Conservation (phyloP, 2,888 invertebrate genomes). For the Nesidiocoris tenuis region DNA sequence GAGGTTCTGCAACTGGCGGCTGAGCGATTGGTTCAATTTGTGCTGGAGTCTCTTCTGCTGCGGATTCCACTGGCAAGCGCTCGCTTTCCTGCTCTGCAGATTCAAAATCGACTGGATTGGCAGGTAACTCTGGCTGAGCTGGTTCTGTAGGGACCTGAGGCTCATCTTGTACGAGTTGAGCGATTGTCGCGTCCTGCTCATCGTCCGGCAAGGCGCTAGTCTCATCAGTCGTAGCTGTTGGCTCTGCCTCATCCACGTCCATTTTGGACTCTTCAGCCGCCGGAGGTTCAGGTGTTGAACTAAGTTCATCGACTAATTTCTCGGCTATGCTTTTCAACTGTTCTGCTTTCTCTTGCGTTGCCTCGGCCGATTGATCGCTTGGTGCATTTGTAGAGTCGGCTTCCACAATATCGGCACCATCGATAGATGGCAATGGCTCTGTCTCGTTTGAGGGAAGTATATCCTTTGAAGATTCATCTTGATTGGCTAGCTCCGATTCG, state of each 20-base stretch:
- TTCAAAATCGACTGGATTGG: background rate
- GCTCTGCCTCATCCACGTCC: background rate
- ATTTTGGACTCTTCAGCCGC: background rate
- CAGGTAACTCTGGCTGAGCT: background rate
- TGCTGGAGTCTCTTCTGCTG: background rate
- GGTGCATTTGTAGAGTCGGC: background rate
- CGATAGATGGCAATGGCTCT: background rate
- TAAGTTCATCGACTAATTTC: slow-evolving; percentile 20
- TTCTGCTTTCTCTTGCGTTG: background rate
- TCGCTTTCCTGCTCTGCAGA: background rate
- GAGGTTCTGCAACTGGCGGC: background rate
- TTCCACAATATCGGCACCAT: background rate
- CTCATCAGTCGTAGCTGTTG: background rate
- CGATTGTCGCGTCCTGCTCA: background rate
- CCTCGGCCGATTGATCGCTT: background rate
- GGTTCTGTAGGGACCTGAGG: background rate
- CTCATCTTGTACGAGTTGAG: background rate
- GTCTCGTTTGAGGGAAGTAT: background rate
- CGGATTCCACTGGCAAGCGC: background rate
- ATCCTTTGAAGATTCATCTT: slow-evolving; percentile 49
- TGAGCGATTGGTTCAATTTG: background rate
- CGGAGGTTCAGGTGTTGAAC: slow-evolving; percentile 9
- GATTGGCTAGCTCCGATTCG: slow-evolving; percentile 48
- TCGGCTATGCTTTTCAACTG: slow-evolving; percentile 15
- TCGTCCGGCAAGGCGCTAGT: background rate